phyloP scores from a whole-genome alignment of 2,113 vertebrate species.

The Microtus pennsylvanicus region DNA sequence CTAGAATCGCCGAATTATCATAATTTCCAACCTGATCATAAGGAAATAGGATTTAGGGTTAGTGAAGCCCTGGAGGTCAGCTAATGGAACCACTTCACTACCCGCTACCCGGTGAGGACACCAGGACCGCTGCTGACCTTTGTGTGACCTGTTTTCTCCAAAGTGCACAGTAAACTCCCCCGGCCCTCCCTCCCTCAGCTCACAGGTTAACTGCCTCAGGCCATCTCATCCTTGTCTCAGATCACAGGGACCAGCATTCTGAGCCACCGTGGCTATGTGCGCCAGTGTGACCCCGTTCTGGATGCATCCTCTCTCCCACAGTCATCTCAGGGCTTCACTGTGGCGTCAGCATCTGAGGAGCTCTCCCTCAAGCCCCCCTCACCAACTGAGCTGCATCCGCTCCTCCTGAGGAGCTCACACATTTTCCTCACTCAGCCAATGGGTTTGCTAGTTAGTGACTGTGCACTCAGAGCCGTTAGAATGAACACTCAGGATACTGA shows the following conservation, averaged over 20 bases:
- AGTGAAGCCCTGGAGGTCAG: neutral
- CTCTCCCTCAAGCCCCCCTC: neutral
- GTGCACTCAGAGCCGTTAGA: neutral
- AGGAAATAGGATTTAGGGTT: neutral
- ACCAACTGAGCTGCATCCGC: neutral
- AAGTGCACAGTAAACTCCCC: neutral
- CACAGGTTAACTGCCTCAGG: neutral
- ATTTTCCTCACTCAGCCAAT: neutral
- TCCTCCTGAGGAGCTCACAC: neutral
- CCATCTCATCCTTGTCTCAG: rapidly evolving
- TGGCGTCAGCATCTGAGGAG: neutral
- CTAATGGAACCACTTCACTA: neutral
- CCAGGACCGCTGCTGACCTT: neutral
- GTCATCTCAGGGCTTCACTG: neutral
- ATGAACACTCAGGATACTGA: neutral
- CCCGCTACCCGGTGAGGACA: neutral
- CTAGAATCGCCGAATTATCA: constrained; percentile 37
- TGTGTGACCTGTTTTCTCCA: neutral
- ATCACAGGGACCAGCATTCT: neutral
- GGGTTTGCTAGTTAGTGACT: neutral
- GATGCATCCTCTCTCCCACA: neutral
- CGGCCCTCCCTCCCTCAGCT: neutral
- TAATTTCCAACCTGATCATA: constrained; percentile 16
- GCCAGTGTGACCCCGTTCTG: no score
- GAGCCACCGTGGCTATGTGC: neutral